Conservation (phyloP, 2,113 vertebrate genomes). For the Alligator mississippiensis region DNA sequence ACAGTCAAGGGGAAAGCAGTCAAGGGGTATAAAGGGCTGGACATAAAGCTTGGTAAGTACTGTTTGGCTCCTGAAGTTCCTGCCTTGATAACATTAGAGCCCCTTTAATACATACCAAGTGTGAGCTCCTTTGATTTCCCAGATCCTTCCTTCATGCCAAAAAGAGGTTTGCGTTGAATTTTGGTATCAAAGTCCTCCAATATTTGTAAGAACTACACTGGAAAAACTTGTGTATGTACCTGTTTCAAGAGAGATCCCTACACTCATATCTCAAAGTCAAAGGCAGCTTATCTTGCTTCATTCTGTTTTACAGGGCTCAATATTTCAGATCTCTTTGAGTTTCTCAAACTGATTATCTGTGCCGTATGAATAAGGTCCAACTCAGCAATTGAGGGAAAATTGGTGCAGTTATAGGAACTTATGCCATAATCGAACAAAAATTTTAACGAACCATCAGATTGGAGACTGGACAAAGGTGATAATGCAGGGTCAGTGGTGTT, state of each 20-base stretch:
- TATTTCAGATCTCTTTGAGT: not conserved
- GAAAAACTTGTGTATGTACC: not conserved
- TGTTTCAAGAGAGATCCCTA: slow-evolving; percentile 30
- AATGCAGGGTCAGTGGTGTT: not conserved
- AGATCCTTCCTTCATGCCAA: not conserved
- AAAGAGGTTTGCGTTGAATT: not conserved
- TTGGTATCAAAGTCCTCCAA: not conserved
- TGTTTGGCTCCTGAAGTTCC: not conserved
- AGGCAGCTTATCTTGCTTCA: not conserved
- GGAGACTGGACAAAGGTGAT: not conserved
- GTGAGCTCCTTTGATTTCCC: not conserved
- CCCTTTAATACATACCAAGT: not conserved
- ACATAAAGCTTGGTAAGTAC: not conserved
- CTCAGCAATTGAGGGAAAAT: not conserved
- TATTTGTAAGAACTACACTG: not conserved
- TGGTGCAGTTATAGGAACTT: not conserved
- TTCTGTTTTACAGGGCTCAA: not conserved
- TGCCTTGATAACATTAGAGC: slow-evolving; percentile 14
- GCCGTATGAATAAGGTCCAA: not conserved
- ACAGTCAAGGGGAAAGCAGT: not conserved
- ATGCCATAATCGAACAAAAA: not conserved
- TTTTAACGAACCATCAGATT: not conserved
- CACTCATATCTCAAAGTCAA: slow-evolving; percentile 40
- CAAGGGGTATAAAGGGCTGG: not conserved
- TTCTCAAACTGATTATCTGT: not conserved